Evolutionary conservation across 92 coral and sea anemone genomes (phyloP), one percentile per base, ranked within the genome.

Genomic region (Zoanthus sansibaricus): DNA sequence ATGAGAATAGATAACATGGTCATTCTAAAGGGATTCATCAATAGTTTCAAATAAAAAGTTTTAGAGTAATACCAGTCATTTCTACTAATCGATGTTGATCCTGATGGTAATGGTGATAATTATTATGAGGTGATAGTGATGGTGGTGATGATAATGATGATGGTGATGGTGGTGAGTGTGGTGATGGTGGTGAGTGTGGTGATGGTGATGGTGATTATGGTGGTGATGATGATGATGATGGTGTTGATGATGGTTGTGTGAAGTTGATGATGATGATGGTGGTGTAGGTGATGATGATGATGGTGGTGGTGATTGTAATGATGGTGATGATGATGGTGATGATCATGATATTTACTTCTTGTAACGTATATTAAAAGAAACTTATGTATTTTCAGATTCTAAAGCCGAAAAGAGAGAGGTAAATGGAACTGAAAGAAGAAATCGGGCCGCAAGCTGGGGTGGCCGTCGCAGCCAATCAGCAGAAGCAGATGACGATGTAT

Each of bases 361-460:
- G 20, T 69, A 10, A 32, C 46, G 30, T 25, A 5, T 12, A 17
- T 20, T 62, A 13, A 62, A 16, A 6, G 16, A 62, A 18, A 67
- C 72, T 5, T 67, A 7, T 20, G 3, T 6, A 69, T 55, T 44
- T 25, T 31, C 48, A 87, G 91, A 20, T 76, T 78, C 69, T 47
- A 47, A 51, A 79, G 58, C 94, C 6, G 90, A 82, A 12, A 25
- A 52, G 20, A 64, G 77, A 25, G 90, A 90, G 70, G 79, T 70
- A 2, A 64, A 82, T 74, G 88, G 66, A 32, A 66, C 71, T 10
- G 89, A 88, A 48, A 86, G 64, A 52, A 79, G 94, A 42, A 84
- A 70, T n/a, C 92, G 98, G 77, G 91, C 98, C 71, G 92, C 94
- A 70, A 95, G 92, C 56, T 95, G 98, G 98, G 92, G 90, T 73